A percentile compares a stretch with the other conserved stretches of the same genome.
phyloP scores from a whole-genome alignment of 2,113 vertebrate genomes.

The Chaetodon auriga region DNA sequence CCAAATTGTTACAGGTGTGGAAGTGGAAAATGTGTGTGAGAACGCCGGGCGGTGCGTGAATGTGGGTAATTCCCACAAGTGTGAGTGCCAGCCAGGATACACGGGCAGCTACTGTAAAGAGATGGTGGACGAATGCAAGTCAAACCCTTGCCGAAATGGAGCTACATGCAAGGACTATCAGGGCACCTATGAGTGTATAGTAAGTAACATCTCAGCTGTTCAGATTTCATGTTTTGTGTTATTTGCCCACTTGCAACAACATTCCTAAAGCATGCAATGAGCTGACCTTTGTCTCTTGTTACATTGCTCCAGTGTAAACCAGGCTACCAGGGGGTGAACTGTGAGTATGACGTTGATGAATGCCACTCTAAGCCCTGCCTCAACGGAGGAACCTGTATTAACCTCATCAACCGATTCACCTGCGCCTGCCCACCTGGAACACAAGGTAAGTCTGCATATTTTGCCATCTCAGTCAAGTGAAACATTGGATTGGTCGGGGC shows the following conservation, averaged over 20 bases:
- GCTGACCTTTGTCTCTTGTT: slow-evolving; percentile 13
- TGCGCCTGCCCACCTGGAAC: slow-evolving; percentile 94
- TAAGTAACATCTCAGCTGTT: slow-evolving; percentile 52
- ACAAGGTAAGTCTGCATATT: slow-evolving; percentile 82
- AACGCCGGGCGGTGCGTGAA: slow-evolving; percentile 87
- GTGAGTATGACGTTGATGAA: slow-evolving; percentile 92
- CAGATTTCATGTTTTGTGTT: slow-evolving; percentile 1
- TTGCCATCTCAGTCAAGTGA: not conserved
- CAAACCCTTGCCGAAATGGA: slow-evolving; percentile 91
- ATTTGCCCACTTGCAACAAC: not conserved
- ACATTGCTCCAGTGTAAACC: slow-evolving; percentile 85
- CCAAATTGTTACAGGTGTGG: slow-evolving; percentile 76
- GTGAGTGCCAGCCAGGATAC: slow-evolving; percentile 91
- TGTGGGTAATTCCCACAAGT: slow-evolving; percentile 87
- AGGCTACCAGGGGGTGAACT: slow-evolving; percentile 93
- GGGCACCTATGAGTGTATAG: slow-evolving; percentile 76
- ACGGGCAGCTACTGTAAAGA: slow-evolving; percentile 92
- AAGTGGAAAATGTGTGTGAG: slow-evolving; percentile 86
- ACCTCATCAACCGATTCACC: slow-evolving; percentile 92
- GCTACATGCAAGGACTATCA: slow-evolving; percentile 89
- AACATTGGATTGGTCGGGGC: not conserved
- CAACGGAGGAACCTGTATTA: slow-evolving; percentile 91
- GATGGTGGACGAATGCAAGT: slow-evolving; percentile 91
- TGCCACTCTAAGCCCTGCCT: slow-evolving; percentile 91
- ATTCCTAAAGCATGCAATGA: not conserved